Evolutionary conservation across 2,113 vertebrate species (phyloP), one percentile per base, ranked within the genome.

Genomic region (Aix galericulata): DNA sequence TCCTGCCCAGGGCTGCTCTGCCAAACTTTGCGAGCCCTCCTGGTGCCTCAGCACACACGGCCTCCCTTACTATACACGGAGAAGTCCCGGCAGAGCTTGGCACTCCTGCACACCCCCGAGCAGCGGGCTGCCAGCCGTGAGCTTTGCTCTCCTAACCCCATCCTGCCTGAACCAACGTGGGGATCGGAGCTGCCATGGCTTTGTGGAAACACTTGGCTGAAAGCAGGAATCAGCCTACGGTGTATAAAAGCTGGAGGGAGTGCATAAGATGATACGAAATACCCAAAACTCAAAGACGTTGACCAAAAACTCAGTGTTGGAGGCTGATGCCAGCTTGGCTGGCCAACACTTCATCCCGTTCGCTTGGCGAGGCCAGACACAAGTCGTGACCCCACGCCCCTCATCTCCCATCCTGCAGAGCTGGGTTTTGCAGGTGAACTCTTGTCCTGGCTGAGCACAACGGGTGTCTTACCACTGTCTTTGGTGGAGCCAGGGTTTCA

Each of bases 401-500:
- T 40, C 21, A 27, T 16, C 32, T 31, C 27, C 32, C 46, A 10
- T 25, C 0, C 34, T 53, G 52, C 58, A 55, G 26, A 44, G 52
- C n/a, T 64, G 56, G 60, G 60, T 29, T 32, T 68, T 52, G 53
- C 48, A 53, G 58, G 67, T 52, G 76, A 86, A 71, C 31, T 53
- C 79, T 42, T 46, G 66, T 46, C 56, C 60, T 93, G 27, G 3
- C 9, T 0, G 0, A 40, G 58, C 0, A 4, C 29, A 31, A 3
- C 2, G 58, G 0, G 0, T 20, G 38, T 59, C 92, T 69, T 22
- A 50, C 36, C 14, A 1, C 48, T 10, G 38, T 10, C 66, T 82
- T 79, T 64, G 84, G 81, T 20, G 66, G 81, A 94, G 81, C n/a
- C 29, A 14, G 85, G 63, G 38, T 95, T 91, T 80, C 84, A 42